Conservation (phyloP, 2,113 vertebrate genomes). For the Pluvialis apricaria region DNA sequence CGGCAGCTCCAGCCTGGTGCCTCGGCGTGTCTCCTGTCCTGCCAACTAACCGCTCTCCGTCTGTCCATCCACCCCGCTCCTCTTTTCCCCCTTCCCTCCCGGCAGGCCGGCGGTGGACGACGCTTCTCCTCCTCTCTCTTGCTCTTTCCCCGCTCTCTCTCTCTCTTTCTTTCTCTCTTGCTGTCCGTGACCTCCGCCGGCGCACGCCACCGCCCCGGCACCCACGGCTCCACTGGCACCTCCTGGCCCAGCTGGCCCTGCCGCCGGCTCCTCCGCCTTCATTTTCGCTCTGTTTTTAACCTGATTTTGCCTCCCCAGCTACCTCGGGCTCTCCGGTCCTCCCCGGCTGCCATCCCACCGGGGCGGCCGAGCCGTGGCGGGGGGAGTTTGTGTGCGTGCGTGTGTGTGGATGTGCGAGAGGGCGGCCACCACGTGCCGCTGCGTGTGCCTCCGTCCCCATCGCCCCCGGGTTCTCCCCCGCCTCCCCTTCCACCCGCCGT, state of each 20-base stretch:
- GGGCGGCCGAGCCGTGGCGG: no score
- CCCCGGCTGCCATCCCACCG: neutral
- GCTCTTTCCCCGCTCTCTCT: slow-evolving; percentile 8
- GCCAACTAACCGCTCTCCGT: slow-evolving; percentile 43
- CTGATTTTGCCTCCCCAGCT: slow-evolving; percentile 72
- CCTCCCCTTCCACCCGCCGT: no score
- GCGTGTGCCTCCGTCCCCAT: neutral
- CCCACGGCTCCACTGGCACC: slow-evolving; percentile 33
- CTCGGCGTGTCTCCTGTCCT: slow-evolving; percentile 27
- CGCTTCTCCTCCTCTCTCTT: slow-evolving; percentile 16
- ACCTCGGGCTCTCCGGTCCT: slow-evolving; percentile 34
- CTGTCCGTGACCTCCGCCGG: slow-evolving; percentile 21
- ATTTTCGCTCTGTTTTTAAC: slow-evolving; percentile 64
- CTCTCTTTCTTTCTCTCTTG: neutral
- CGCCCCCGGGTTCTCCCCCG: neutral
- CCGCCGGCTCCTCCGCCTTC: slow-evolving; percentile 17
- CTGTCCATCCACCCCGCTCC: neutral
- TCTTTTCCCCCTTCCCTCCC: slow-evolving; percentile 40
- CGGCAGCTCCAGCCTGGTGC: neutral
- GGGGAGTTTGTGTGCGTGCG: no score
- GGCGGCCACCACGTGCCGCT: neutral
- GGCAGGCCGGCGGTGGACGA: slow-evolving; percentile 15
- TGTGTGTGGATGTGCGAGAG: neutral
- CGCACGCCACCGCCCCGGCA: slow-evolving; percentile 10
- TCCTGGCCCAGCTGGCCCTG: slow-evolving; percentile 14